phyloP scores from a whole-genome alignment of 2,797 vertebrate genomes.

The Gymnothorax reevesii region DNA sequence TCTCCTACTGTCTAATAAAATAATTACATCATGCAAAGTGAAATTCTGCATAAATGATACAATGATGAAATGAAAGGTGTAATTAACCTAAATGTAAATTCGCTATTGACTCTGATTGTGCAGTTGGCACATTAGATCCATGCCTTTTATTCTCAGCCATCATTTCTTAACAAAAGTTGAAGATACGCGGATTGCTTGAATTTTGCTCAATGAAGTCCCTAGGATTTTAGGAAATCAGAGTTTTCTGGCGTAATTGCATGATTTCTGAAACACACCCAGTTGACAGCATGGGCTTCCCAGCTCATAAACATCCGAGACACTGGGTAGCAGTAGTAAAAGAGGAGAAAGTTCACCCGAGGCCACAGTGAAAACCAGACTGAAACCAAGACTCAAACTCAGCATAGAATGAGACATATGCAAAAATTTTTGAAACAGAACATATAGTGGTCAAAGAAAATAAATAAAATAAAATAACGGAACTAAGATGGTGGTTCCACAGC shows the following conservation, averaged over 20 bases:
- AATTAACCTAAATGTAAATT: too few relatives aligned
- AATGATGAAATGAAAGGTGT: too few relatives aligned
- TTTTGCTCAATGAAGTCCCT: neutral
- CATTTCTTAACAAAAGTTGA: slow-evolving; percentile 33
- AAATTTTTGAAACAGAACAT: slow-evolving; percentile 29
- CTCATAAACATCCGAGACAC: neutral
- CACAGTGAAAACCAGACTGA: neutral
- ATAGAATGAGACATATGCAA: neutral
- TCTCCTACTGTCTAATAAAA: too few relatives aligned
- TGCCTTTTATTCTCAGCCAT: slow-evolving; percentile 46
- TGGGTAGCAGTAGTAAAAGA: neutral
- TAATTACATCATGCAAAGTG: too few relatives aligned
- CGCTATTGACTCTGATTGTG: too few relatives aligned
- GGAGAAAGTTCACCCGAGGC: neutral
- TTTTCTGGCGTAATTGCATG: neutral
- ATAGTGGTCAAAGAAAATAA: slow-evolving; percentile 14
- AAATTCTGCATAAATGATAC: too few relatives aligned
- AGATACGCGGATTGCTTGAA: slow-evolving; percentile 8
- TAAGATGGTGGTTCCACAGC: slow-evolving; percentile 49
- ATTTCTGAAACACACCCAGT: neutral
- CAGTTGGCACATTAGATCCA: too few relatives aligned
- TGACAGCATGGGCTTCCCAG: neutral
- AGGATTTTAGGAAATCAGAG: neutral
- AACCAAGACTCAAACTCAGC: neutral
- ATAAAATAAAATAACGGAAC: slow-evolving; percentile 36